Percentiles rank a stretch among this genome's conserved stretches.
Conservation (phyloP, 1,140 invertebrate genomes). For the Zophobas morio region DNA sequence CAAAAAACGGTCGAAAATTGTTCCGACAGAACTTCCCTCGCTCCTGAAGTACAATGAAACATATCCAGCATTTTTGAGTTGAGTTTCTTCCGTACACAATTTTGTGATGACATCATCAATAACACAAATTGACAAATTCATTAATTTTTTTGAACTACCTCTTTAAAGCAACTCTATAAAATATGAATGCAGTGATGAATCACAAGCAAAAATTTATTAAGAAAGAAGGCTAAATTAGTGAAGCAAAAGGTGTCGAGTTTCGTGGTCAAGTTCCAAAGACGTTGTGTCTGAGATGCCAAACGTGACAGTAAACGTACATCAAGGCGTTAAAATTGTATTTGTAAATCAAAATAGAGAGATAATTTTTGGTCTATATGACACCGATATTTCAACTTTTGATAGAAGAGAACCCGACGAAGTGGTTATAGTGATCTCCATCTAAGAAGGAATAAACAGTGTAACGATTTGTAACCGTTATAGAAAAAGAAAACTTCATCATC, state of each 20-base stretch:
- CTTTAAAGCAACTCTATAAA: too few species aligned
- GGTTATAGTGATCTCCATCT: neutral
- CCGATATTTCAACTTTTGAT: neutral
- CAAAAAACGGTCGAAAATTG: too few species aligned
- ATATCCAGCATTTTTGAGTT: too few species aligned
- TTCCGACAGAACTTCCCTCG: too few species aligned
- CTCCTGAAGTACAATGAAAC: too few species aligned
- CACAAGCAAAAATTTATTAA: too few species aligned
- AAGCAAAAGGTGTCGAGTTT: conserved; percentile 1
- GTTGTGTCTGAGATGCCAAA: neutral
- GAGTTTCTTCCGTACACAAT: too few species aligned
- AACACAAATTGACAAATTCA: too few species aligned
- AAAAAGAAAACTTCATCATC: neutral
- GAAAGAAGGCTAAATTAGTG: neutral
- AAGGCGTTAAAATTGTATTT: neutral
- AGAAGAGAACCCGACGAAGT: neutral
- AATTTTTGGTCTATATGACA: neutral
- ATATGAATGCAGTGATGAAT: too few species aligned
- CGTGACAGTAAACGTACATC: neutral
- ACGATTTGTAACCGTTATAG: neutral
- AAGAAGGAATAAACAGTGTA: neutral
- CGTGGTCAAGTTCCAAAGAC: neutral
- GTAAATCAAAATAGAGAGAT: neutral
- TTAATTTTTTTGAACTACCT: too few species aligned
- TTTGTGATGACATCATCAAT: too few species aligned